phyloP scores from a whole-genome alignment of 2,888 invertebrate genomes.

The Vesta saturnalis region DNA sequence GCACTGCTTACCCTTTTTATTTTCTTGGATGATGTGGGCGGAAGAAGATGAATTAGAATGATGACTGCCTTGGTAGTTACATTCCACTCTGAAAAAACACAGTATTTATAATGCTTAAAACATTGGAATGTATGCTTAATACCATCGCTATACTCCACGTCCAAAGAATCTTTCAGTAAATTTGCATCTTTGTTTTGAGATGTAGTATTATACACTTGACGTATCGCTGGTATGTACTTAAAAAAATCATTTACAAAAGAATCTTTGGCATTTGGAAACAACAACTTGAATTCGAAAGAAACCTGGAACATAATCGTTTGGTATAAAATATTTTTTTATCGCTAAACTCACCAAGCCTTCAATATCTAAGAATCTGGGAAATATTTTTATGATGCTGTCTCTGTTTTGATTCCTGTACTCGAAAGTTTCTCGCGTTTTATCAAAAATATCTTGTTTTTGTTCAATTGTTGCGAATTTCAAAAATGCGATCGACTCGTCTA shows the following conservation, averaged over 20 bases:
- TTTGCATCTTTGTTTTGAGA: too few relatives aligned
- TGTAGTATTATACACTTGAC: too few relatives aligned
- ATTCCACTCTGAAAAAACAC: neutral
- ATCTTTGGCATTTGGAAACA: neutral
- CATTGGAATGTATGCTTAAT: too few relatives aligned
- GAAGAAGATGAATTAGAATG: neutral
- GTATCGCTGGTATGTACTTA: too few relatives aligned
- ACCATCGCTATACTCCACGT: too few relatives aligned
- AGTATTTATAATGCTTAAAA: too few relatives aligned
- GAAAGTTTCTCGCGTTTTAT: constrained; percentile 12
- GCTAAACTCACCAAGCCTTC: constrained; percentile 3
- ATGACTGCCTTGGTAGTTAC: neutral
- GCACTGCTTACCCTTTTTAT: neutral
- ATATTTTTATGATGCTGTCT: neutral
- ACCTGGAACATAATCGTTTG: neutral
- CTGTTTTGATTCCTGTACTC: neutral
- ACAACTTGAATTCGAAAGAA: neutral
- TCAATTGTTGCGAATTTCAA: constrained; percentile 6
- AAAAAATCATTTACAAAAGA: too few relatives aligned
- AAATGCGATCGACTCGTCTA: neutral
- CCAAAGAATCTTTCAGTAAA: too few relatives aligned
- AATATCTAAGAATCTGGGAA: constrained; percentile 5
- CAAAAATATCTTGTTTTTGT: neutral
- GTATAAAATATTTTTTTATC: neutral
- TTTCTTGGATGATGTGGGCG: neutral